Evolutionary conservation across 2,113 vertebrate genomes (phyloP).

Genomic region (Phainopepla nitens): DNA sequence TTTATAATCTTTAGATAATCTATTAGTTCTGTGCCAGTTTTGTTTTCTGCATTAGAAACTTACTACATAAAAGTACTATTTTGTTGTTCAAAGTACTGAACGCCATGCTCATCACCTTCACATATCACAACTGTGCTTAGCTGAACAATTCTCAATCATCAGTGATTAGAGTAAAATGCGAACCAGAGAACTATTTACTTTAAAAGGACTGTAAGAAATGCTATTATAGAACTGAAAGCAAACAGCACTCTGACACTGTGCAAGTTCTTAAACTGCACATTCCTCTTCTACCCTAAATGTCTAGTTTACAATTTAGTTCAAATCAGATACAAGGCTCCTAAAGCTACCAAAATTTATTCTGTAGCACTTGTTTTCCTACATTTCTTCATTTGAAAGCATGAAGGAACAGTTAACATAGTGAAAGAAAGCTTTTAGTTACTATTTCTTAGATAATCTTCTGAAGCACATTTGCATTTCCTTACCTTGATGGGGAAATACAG

Average conservation of each 20-base stretch:
- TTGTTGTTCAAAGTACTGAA: background rate
- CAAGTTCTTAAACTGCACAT: background rate
- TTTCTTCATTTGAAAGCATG: background rate
- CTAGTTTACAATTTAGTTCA: background rate
- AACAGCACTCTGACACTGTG: background rate
- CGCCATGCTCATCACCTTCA: background rate
- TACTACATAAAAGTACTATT: background rate
- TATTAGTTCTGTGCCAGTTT: background rate
- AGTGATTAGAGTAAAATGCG: background rate
- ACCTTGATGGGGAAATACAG: background rate
- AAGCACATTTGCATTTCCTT: background rate
- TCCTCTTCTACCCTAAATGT: background rate
- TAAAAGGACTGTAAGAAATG: background rate
- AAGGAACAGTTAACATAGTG: background rate
- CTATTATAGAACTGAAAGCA: background rate
- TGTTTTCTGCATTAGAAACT: background rate
- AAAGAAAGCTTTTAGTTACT: background rate
- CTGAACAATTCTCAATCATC: background rate
- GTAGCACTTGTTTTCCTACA: background rate
- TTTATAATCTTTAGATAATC: background rate
- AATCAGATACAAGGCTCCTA: background rate
- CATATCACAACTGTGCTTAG: background rate
- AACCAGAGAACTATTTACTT: background rate
- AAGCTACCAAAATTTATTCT: background rate
- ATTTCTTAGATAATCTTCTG: background rate